Percentiles rank a stretch among this genome's conserved stretches.
Conservation (phyloP, 2,888 invertebrate species). For the Drosophila subsilvestris region DNA sequence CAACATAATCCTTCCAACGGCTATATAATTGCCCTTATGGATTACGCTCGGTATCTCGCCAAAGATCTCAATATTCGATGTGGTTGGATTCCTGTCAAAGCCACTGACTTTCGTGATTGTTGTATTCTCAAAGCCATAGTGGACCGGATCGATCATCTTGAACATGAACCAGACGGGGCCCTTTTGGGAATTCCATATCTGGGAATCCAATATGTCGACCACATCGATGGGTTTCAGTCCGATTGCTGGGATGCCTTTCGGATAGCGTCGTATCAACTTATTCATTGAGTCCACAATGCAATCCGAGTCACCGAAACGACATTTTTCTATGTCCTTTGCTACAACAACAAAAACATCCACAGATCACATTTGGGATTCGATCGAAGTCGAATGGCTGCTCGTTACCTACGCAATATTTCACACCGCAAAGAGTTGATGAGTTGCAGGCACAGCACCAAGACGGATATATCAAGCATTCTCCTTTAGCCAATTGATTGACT, state of each 20-base stretch:
- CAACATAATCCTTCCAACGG: slow-evolving; percentile 35
- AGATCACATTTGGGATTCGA: no score
- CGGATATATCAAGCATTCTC: slow-evolving; percentile 22
- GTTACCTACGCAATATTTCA: slow-evolving; percentile 40
- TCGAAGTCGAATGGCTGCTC: not conserved
- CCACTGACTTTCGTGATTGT: slow-evolving; percentile 56
- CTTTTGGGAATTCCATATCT: slow-evolving; percentile 28
- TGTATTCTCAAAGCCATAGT: slow-evolving; percentile 56
- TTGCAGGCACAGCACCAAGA: slow-evolving; percentile 7
- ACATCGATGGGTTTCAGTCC: slow-evolving; percentile 42
- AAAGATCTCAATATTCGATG: slow-evolving; percentile 54
- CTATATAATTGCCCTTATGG: slow-evolving; percentile 35
- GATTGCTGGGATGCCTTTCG: slow-evolving; percentile 43
- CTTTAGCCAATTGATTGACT: not conserved
- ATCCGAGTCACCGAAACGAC: slow-evolving; percentile 41
- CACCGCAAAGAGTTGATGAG: not conserved
- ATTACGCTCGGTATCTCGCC: slow-evolving; percentile 51
- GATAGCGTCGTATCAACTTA: slow-evolving; percentile 28
- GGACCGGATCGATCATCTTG: slow-evolving; percentile 33
- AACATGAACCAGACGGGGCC: slow-evolving; percentile 28
- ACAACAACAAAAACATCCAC: no score
- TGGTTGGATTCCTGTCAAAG: slow-evolving; percentile 53
- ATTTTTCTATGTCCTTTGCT: slow-evolving; percentile 48
- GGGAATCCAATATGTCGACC: slow-evolving; percentile 34
- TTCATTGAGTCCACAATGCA: slow-evolving; percentile 59